Base-by-base conservation (phyloP, 2,888 invertebrate species). In the Leucoptera coffeella region DNA sequence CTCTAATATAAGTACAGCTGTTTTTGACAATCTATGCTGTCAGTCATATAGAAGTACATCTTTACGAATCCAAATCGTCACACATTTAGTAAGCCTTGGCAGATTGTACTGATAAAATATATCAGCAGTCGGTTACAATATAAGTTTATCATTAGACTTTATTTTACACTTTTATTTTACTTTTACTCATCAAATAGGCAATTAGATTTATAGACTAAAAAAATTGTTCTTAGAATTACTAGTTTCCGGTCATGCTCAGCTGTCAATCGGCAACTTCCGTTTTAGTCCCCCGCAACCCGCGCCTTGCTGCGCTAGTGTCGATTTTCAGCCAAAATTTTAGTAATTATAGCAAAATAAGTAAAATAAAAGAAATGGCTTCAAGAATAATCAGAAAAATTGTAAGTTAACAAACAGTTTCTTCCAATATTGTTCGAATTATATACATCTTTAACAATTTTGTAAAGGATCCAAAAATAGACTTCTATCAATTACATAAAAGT, bases 371-470 rank as follows among this genome's bases (percentile, higher is more conserved):
- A 64, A 72, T 72, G 71, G 71, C 71, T 50, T 55, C 65, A 46
- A 71, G 71, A 65, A 56, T 72, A 46, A 62, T 72, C 53, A 58
- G 62, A 53, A 71, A 67, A 64, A 65, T 71, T 45, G 71, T 72
- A 67, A 69, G 69, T 69, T 58, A 41, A 42, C 56, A 55, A 45
- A 38, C 41, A 51, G 46, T 41, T 53, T 49, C 47, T 39, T 36
- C 37, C 40, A 50, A 41, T 47, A 43, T 37, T 37, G 41, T 39
- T 32, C 32, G 31, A 42, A 41, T 32, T 38, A 22, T n/a, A 4
- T 6, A 36, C 36, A 42, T 55, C 35, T 35, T 41, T 43, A 37
- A 39, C 44, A 41, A 43, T 43, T 50, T 46, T 49, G n/a, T n/a
- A n/a, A n/a, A n/a, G 38, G 35, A 42, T 67, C 69, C 65, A 65